phyloP scores from a whole-genome alignment of 2,888 invertebrate species.

The Dryococelus australis region DNA sequence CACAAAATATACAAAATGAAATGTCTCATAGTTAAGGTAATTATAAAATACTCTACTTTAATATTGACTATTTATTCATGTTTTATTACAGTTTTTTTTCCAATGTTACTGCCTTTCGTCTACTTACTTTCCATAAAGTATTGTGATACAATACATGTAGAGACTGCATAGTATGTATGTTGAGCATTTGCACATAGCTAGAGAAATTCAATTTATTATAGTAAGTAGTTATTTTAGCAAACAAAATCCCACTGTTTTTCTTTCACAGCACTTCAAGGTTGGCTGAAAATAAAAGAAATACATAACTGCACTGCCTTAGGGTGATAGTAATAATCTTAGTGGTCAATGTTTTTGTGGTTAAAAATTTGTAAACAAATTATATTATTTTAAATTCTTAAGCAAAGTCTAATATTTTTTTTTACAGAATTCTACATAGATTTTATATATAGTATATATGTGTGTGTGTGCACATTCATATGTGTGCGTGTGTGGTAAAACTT shows the following conservation, averaged over 20 bases:
- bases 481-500: not conserved
- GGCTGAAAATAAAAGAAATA: not conserved
- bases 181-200: not conserved
- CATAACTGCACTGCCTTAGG: not conserved
- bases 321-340: not conserved
- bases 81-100: not conserved
- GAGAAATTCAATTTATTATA: not conserved
- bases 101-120: too few relatives aligned
- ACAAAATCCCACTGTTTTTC: constrained; percentile 6
- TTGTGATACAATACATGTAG: not conserved
- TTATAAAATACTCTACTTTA: not conserved
- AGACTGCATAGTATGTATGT: too few relatives aligned
- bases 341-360: not conserved
- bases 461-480: too few relatives aligned
- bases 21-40: not conserved
- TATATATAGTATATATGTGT: not conserved
- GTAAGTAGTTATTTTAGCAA: constrained; percentile 13
- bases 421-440: not conserved
- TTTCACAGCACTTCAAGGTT: constrained; percentile 17
- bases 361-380: not conserved
- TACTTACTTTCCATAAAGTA: not conserved
- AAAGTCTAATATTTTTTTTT: not conserved
- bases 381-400: not conserved
- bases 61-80: not conserved
- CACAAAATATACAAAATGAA: not conserved